Percentiles rank a stretch among this genome's conserved stretches.
These are phyloP conservation scores for Garrulus glandarius DNA, from an alignment of 2,797 vertebrate species.

Conservation along the genomic window DNA sequence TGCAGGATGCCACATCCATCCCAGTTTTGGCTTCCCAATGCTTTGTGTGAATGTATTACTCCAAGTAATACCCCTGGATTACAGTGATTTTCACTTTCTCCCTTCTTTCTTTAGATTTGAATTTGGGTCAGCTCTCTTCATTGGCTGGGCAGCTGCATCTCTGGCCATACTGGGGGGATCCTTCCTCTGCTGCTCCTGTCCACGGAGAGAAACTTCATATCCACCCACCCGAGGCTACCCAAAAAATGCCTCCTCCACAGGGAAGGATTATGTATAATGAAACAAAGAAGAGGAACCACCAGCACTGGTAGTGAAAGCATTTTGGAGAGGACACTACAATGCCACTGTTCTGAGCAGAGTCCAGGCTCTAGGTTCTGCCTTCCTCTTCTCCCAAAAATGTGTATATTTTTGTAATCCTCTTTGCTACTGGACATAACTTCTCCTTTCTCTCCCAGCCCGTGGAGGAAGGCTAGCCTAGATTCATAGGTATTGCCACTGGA, in stretches of 20 bases:
- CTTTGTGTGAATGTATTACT: not conserved
- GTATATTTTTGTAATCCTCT: conserved; percentile 67
- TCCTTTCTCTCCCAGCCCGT: conserved; percentile 50
- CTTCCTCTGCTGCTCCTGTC: conserved; percentile 83
- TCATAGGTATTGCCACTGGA: conserved; percentile 25
- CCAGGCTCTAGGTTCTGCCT: conserved; percentile 20
- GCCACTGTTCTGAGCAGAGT: conserved; percentile 34
- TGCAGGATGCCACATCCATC: not conserved
- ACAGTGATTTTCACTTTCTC: not conserved
- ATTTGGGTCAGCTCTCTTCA: conserved; percentile 87
- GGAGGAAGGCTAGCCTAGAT: conserved; percentile 46
- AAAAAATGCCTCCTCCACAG: conserved; percentile 71
- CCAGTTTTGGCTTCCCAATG: not conserved
- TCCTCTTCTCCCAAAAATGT: conserved; percentile 47
- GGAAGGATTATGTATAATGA: conserved; percentile 84
- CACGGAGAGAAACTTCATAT: conserved; percentile 76
- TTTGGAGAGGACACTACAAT: conserved; percentile 54
- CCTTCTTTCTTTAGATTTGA: conserved; percentile 77
- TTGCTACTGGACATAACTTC: conserved; percentile 37
- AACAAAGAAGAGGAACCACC: not conserved
- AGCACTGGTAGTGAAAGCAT: conserved; percentile 5
- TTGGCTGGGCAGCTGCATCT: conserved; percentile 86
- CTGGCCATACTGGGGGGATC: conserved; percentile 82
- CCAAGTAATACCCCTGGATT: not conserved
- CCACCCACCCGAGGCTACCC: conserved; percentile 75